Evolutionary conservation across 2,888 invertebrate genomes (phyloP), one percentile per base, ranked within the genome.

Genomic region (Molorchus minor): DNA sequence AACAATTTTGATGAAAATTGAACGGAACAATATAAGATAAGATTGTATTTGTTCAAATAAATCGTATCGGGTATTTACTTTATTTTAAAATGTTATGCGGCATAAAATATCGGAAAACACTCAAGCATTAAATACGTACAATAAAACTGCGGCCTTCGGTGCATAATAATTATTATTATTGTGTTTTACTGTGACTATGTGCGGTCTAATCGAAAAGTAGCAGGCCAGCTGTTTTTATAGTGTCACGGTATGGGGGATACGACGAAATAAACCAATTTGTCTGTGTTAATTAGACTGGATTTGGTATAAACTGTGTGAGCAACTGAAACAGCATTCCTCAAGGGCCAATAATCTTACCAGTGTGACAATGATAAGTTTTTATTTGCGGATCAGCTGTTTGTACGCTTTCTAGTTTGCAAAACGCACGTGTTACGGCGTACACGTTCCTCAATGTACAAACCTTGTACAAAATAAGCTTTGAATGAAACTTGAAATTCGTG

Each of bases 321-420:
- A 33, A 49, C 38, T 38, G 25, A 38, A 49, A 49, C 49, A 15
- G 36, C 47, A 47, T 47, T 47, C 47, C 36, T 47, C 21, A 19
- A 49, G 49, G 49, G 49, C 49, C 49, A 49, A 25, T 49, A 49
- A 38, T 49, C 38, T 35, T 25, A 33, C 47, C 36, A 25, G 38
- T 49, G 47, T 55, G 54, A 62, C 61, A 60, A 62, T 64, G 68
- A 68, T 68, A 65, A 64, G 57, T 68, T 62, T 65, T 65, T 68
- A 65, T 64, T 64, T 54, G 56, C 60, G 59, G 58, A 67, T 68
- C 62, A 64, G 64, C 62, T 68, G 67, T 61, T 60, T 29, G 12
- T 25, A 25, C 36, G 38, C 36, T 49, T 49, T 49, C 38, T 38
- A 49, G 49, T 38, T 49, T 38, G 29, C 49, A 21, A 40, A 49